A percentile compares a stretch with the other conserved stretches of the same genome.
These are phyloP conservation scores for Brevimyrus niger DNA, from an alignment of 2,113 vertebrate species.

Conservation along the genomic window DNA sequence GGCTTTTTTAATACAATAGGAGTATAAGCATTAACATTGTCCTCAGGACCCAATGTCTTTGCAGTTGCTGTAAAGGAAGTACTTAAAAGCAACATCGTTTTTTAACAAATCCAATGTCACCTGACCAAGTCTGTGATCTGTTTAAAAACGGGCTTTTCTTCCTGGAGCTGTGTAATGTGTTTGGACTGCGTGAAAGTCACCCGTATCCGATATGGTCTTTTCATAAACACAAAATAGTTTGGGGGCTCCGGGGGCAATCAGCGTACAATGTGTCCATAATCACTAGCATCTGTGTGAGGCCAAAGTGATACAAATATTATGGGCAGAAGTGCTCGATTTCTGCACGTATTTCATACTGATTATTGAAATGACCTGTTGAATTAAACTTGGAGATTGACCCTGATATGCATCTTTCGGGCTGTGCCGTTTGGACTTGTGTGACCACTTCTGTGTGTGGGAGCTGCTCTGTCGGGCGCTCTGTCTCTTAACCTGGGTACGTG, in stretches of 20 bases:
- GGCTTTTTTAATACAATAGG: not conserved
- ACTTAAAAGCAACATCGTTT: not conserved
- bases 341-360: not conserved
- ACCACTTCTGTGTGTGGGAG: not conserved
- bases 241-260: slow-evolving; percentile 40
- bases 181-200: slow-evolving; percentile 22
- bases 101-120: slow-evolving; percentile 3
- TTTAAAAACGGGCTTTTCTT: not conserved
- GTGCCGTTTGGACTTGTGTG: not conserved
- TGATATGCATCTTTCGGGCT: not conserved
- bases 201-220: slow-evolving; percentile 22
- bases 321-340: not conserved
- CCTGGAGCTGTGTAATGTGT: slow-evolving; percentile 15
- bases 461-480: not conserved
- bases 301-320: slow-evolving; percentile 41
- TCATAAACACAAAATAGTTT: slow-evolving; percentile 24
- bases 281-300: slow-evolving; percentile 51
- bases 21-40: not conserved
- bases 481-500: not conserved
- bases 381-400: not conserved
- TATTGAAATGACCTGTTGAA: not conserved
- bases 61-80: not conserved
- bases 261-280: slow-evolving; percentile 48
- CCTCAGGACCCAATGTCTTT: not conserved
- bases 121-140: not conserved